phyloP scores from a whole-genome alignment of 2,113 vertebrate species.

The Oreochromis niloticus region DNA sequence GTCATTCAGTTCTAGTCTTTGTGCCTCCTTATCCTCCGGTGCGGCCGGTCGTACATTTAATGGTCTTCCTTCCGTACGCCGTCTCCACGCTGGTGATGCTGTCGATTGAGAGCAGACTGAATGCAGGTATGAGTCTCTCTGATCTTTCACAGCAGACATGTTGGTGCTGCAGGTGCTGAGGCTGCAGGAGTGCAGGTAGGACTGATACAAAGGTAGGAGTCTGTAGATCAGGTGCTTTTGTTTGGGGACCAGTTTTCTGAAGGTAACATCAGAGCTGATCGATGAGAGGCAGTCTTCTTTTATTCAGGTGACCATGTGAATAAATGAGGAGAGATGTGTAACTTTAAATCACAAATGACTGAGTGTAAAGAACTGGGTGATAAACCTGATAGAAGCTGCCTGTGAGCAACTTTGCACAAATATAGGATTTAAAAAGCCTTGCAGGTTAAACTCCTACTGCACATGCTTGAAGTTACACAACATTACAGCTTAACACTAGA shows the following conservation, averaged over 20 bases:
- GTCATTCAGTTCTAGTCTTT: not conserved
- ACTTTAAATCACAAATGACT: too few relatives aligned
- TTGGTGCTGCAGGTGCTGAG: not conserved
- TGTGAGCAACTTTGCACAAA: not conserved
- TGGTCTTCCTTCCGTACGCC: accelerated
- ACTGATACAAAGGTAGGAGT: not conserved
- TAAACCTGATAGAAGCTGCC: too few relatives aligned
- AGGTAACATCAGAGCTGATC: accelerated
- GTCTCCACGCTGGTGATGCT: not conserved
- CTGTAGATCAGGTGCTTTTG: not conserved
- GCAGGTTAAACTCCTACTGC: too few relatives aligned
- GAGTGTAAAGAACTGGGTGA: too few relatives aligned
- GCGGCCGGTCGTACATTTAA: not conserved
- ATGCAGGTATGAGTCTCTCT: not conserved
- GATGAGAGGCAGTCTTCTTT: not conserved
- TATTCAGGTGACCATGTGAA: accelerated
- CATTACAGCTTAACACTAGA: too few relatives aligned
- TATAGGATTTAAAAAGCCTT: not conserved
- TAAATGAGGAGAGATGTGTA: too few relatives aligned
- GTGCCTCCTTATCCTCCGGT: too few relatives aligned
- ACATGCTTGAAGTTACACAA: not conserved
- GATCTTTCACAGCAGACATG: not conserved
- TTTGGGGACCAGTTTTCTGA: accelerated
- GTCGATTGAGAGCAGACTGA: not conserved
- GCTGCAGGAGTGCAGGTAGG: not conserved